Evolutionary conservation across 53 echinoderm and acorn worm species (phyloP).

Genomic region (Echinometra lucunter): DNA sequence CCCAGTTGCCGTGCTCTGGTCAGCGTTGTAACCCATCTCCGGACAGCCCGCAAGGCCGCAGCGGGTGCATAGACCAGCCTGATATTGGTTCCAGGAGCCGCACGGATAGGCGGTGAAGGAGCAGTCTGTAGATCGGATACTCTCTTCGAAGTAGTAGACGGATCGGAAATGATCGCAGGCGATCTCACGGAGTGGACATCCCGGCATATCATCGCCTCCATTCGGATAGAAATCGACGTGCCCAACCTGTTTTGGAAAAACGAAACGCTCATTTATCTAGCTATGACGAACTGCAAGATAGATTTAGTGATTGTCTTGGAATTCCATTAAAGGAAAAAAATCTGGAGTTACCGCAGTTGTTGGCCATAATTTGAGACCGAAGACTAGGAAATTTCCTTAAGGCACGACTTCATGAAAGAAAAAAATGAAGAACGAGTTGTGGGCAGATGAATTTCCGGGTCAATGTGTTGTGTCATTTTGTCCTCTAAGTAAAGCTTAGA

Average conservation of each 20-base stretch:
- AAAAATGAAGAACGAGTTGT: too few relatives aligned
- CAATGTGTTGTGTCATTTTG: too few relatives aligned
- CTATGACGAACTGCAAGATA: too few relatives aligned
- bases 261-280: too few relatives aligned
- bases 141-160: slow-evolving; percentile 75
- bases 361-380: too few relatives aligned
- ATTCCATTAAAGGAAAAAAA: too few relatives aligned
- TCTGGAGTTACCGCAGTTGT: too few relatives aligned
- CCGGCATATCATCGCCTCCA: slow-evolving; percentile 73
- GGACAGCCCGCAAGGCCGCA: slow-evolving; percentile 64
- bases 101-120: slow-evolving; percentile 72
- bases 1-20: slow-evolving; percentile 56
- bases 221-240: slow-evolving; percentile 79
- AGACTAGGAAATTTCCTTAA: too few relatives aligned
- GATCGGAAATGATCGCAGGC: slow-evolving; percentile 70
- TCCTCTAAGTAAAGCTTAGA: too few relatives aligned
- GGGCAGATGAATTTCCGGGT: too few relatives aligned
- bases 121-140: slow-evolving; percentile 64
- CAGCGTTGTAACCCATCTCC: slow-evolving; percentile 74
- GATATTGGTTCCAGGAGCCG: slow-evolving; percentile 60
- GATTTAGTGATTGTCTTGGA: too few relatives aligned
- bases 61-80: slow-evolving; percentile 40
- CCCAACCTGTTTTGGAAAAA: slow-evolving; percentile 52
- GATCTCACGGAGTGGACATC: slow-evolving; percentile 48
- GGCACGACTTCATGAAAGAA: too few relatives aligned